Evolutionary conservation across 2,797 vertebrate genomes (phyloP), one percentile per base, ranked within the genome.

Genomic region (Phoeniculus purpureus): DNA sequence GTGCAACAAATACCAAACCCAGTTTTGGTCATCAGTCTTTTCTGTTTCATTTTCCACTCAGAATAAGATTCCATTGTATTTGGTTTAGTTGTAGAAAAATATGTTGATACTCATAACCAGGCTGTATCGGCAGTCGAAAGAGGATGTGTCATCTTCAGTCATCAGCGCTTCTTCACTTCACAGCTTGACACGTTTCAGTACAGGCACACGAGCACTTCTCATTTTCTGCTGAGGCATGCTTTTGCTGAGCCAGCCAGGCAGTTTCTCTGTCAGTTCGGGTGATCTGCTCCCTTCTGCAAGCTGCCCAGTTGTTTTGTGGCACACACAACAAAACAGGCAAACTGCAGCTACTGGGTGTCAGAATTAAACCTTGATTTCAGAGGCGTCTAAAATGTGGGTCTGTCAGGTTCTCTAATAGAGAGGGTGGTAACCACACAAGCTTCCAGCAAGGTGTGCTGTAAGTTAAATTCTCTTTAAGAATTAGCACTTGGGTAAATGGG

Each of bases 41-140:
- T 94, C 89, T 92, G 60, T 89, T 95, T 92, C 80, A 17, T 87
- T 84, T 92, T 81, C 66, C 34, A 79, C 45, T 89, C 80, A 93
- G 68, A 94, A 43, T 52, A 83, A 89, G 83, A 67, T 89, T 79
- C 32, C 19, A 45, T 86, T 80, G 15, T 59, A 71, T 85, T 68
- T 29, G 45, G 45, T 34, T 73, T 51, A 79, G 56, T 55, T 68
- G 77, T 71, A 82, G 70, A 89, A 81, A 62, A 81, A 78, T 54
- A 75, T 29, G 26, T 78, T 5, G 5, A 6, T 80, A 29, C 73
- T 93, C 79, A 31, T 81, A 78, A 56, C 58, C 34, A 43, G 43
- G 47, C 48, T 77, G 4, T 40, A 70, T 4, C 83, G 60, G 62
- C 80, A 59, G 67, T 60, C 88, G 58, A 61, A 93, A 50, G 80